Conservation (phyloP, 2,888 invertebrate genomes). For the Lacanobia wlatinum region DNA sequence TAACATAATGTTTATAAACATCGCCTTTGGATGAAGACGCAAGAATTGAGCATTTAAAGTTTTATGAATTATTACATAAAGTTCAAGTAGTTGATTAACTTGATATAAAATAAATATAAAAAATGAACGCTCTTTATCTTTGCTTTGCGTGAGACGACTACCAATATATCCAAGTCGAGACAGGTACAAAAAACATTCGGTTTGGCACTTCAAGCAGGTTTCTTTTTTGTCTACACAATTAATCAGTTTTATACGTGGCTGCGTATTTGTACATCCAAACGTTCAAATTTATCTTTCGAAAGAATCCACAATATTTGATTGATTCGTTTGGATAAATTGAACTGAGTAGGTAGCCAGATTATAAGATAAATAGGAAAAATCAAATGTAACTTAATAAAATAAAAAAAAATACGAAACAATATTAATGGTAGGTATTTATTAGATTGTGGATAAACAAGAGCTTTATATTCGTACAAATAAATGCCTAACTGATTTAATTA, state of each 20-base stretch:
- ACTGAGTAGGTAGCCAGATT: slow-evolving; percentile 37
- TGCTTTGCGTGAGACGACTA: slow-evolving; percentile 57
- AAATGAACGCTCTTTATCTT: slow-evolving; percentile 58
- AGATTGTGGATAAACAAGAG: background rate
- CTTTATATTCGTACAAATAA: too few species aligned
- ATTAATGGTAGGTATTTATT: background rate
- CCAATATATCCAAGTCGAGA: slow-evolving; percentile 60
- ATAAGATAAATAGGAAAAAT: background rate
- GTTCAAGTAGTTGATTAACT: slow-evolving; percentile 42
- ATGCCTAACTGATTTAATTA: background rate
- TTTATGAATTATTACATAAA: slow-evolving; percentile 36
- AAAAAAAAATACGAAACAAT: background rate
- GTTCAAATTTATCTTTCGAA: slow-evolving; percentile 54
- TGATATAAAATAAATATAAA: slow-evolving; percentile 43
- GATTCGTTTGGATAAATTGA: slow-evolving; percentile 51
- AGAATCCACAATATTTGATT: slow-evolving; percentile 43
- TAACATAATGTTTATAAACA: slow-evolving; percentile 6
- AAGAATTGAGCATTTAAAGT: slow-evolving; percentile 23
- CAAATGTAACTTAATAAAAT: background rate
- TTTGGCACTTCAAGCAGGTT: slow-evolving; percentile 64
- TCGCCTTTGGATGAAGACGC: background rate
- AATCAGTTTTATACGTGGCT: slow-evolving; percentile 58
- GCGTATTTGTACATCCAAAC: slow-evolving; percentile 62
- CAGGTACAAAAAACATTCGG: slow-evolving; percentile 58
- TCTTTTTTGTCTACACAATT: slow-evolving; percentile 61